Evolutionary conservation across 2,888 invertebrate species (phyloP).

Genomic region (Parascotia fuliginaria): DNA sequence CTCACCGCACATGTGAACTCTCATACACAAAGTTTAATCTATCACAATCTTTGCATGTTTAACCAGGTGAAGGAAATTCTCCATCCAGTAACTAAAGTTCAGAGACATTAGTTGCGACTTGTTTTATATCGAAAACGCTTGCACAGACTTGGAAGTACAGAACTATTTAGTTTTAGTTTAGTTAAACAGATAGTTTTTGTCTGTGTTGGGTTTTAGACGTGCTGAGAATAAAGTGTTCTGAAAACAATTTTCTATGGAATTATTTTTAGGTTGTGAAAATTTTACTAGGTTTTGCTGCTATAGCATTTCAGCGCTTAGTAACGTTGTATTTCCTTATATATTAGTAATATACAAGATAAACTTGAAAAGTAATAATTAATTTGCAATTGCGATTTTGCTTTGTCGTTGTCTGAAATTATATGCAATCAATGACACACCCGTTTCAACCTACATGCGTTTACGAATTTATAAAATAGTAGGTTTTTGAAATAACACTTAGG

Average conservation of each 20-base stretch:
- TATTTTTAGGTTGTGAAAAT: too few species aligned
- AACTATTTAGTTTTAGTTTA: slow-evolving; percentile 12
- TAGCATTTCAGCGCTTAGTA: too few species aligned
- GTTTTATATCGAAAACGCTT: slow-evolving; percentile 37
- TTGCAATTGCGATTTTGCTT: too few species aligned
- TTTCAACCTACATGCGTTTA: too few species aligned
- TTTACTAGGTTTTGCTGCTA: too few species aligned
- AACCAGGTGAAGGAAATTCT: slow-evolving; percentile 28
- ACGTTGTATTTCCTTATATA: too few species aligned
- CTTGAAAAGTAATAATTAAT: too few species aligned
- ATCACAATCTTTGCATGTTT: slow-evolving; percentile 16
- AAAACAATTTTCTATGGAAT: not conserved
- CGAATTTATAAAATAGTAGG: too few species aligned
- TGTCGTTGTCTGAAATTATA: too few species aligned
- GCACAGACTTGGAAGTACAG: slow-evolving; percentile 23
- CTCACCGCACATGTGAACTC: not conserved
- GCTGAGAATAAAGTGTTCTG: not conserved
- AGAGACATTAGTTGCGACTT: slow-evolving; percentile 15
- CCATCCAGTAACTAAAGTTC: slow-evolving; percentile 16
- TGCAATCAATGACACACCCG: too few species aligned
- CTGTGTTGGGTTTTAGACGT: not conserved
- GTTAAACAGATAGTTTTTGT: slow-evolving; percentile 10
- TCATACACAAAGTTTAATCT: slow-evolving; percentile 7
- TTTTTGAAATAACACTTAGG: too few species aligned
- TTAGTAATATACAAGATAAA: too few species aligned